Conservation (phyloP, 1,140 invertebrate genomes). For the Aphaenogaster ashmeadi region DNA sequence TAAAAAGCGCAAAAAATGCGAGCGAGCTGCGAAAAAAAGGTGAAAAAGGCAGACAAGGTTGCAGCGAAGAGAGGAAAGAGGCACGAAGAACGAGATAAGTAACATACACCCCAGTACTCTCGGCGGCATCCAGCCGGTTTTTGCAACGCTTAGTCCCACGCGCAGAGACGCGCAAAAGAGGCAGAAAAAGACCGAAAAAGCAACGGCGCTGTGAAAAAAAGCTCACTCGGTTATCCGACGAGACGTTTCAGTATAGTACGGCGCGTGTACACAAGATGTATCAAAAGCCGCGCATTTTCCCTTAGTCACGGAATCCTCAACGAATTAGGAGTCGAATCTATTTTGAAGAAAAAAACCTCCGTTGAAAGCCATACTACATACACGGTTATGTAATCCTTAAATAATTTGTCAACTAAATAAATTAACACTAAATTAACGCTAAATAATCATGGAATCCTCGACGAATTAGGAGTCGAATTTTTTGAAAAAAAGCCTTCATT, state of each 20-base stretch:
- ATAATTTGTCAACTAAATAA: neutral
- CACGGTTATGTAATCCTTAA: neutral
- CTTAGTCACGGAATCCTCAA: neutral
- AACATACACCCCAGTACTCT: conserved; percentile 60
- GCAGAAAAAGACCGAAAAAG: conserved; percentile 47
- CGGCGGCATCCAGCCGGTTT: conserved; percentile 61
- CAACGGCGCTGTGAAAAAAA: conserved; percentile 22
- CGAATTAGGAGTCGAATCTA: conserved; percentile 22
- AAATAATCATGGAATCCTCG: too few species aligned
- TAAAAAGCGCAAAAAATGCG: conserved; percentile 35
- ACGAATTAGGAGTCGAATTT: neutral
- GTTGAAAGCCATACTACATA: neutral
- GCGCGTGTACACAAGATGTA: conserved; percentile 67
- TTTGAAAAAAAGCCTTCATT: neutral
- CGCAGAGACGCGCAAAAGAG: conserved; percentile 44
- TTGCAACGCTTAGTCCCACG: conserved; percentile 32
- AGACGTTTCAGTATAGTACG: conserved; percentile 53
- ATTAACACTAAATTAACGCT: neutral
- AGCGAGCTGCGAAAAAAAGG: conserved; percentile 26
- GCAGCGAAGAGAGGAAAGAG: conserved; percentile 11
- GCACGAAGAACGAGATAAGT: conserved; percentile 55
- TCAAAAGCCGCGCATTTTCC: conserved; percentile 51
- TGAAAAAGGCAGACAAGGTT: conserved; percentile 19
- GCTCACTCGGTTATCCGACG: conserved; percentile 56
- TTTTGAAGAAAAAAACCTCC: neutral